Evolutionary conservation across 2,888 invertebrate species (phyloP), one percentile per base, ranked within the genome.

Genomic region (Aproaerema taeniolella): DNA sequence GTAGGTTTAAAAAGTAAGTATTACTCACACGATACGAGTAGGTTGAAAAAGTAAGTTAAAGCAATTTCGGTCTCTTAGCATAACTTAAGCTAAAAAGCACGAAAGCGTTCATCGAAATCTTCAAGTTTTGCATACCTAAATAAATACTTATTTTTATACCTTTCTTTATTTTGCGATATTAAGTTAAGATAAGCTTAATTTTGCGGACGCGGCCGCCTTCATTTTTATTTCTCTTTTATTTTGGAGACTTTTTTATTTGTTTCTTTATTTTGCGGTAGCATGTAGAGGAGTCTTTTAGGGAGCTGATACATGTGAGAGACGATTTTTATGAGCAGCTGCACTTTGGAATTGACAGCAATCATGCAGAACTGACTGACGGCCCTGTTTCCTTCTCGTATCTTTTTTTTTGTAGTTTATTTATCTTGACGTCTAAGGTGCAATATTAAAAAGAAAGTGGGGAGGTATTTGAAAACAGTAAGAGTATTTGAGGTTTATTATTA

Each of bases 181-280:
- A 59, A 65, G 55, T 58, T 39, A 43, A 46, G 71, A 76, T 76
- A 75, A 78, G 65, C 52, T 49, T 54, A 57, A 64, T 67, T 65
- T 67, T 25, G 53, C 53, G 61, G 61, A 67, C 50, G 52, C 53
- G 56, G 55, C 55, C 55, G 57, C 58, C 43, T 51, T 54, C 54
- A 57, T 55, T 61, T 55, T 58, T 53, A 47, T 48, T 45, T 31
- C 48, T 43, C 33, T 47, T 47, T 52, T 40, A 39, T 51, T 55
- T 54, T 42, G 46, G n/a, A n/a, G n/a, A 38, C 20, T 30, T 25
- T 39, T 53, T 45, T 52, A 3, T 26, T 9, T 46, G 42, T 55
- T 53, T 49, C n/a, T 42, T 53, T 54, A 49, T 42, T 55, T 64
- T 63, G 64, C 67, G 54, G 71, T 65, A 67, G 66, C 62, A 46